Percentiles rank a stretch among this genome's conserved stretches.
phyloP scores from a whole-genome alignment of 2,888 invertebrate genomes.

The Watsonalla binaria region DNA sequence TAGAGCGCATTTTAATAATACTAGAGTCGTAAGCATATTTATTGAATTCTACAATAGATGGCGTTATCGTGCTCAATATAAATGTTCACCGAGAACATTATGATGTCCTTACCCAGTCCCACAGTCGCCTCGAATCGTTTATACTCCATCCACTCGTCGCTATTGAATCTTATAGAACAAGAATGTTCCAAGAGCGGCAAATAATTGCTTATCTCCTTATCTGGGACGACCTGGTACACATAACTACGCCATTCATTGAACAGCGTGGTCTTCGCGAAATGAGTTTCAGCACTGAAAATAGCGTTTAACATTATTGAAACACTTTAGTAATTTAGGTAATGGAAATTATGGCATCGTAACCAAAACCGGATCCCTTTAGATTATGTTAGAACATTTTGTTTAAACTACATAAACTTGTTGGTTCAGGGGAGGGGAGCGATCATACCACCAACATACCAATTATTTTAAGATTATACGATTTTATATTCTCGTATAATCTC shows the following conservation, averaged over 20 bases:
- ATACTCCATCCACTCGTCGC: constrained; percentile 25
- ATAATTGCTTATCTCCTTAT: constrained; percentile 57
- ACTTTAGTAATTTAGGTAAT: not conserved
- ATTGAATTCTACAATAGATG: not conserved
- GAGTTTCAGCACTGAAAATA: constrained; percentile 37
- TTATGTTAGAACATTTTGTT: no score
- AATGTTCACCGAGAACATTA: not conserved
- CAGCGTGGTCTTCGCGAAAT: constrained; percentile 44
- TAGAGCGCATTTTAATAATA: no score
- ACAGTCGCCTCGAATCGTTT: constrained; percentile 30
- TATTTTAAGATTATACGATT: no score
- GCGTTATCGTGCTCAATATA: not conserved
- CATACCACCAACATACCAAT: no score
- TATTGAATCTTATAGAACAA: constrained; percentile 61
- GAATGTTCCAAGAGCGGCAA: constrained; percentile 76
- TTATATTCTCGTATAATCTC: no score
- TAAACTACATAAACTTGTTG: no score
- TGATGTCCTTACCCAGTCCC: not conserved
- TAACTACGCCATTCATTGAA: constrained; percentile 56
- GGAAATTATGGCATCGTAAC: constrained; percentile 24
- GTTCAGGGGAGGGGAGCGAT: no score
- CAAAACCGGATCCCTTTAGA: no score
- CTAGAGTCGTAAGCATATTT: no score
- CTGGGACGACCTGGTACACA: constrained; percentile 46
- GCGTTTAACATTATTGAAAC: constrained; percentile 11